Evolutionary conservation across 2,113 vertebrate genomes (phyloP).

Genomic region (Myotis lucifugus): DNA sequence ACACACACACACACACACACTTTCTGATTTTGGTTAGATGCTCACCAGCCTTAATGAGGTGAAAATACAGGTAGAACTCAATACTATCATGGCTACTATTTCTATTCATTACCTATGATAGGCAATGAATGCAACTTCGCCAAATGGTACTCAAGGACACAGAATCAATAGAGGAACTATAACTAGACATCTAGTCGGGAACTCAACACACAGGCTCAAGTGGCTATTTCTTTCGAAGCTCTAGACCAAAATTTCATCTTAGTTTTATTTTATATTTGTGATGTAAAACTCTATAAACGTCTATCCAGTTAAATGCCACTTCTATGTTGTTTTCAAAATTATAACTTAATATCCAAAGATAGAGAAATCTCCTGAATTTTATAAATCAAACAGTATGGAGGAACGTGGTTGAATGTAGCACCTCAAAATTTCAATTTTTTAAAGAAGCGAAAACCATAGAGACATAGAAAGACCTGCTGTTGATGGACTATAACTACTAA

Average conservation of each 20-base stretch:
- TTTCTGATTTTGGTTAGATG: neutral
- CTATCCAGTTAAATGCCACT: neutral
- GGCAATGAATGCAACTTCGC: neutral
- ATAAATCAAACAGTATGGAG: neutral
- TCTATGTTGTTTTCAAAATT: neutral
- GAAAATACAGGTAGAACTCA: neutral
- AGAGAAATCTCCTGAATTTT: conserved; percentile 39
- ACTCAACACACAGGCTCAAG: neutral
- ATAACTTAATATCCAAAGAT: conserved; percentile 28
- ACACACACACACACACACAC: neutral
- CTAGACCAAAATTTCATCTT: neutral
- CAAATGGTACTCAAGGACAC: neutral
- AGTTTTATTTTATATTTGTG: conserved; percentile 1
- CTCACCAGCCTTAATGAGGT: neutral
- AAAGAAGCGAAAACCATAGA: neutral
- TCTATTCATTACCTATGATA: neutral
- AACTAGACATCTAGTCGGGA: neutral
- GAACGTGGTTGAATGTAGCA: neutral
- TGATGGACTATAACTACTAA: neutral
- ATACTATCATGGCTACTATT: neutral
- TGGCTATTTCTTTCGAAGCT: neutral
- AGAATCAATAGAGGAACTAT: neutral
- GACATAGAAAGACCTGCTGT: neutral
- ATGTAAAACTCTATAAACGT: conserved; percentile 26
- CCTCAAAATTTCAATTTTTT: neutral